phyloP scores from a whole-genome alignment of 2,888 invertebrate genomes.

The Eucera pruinosa region DNA sequence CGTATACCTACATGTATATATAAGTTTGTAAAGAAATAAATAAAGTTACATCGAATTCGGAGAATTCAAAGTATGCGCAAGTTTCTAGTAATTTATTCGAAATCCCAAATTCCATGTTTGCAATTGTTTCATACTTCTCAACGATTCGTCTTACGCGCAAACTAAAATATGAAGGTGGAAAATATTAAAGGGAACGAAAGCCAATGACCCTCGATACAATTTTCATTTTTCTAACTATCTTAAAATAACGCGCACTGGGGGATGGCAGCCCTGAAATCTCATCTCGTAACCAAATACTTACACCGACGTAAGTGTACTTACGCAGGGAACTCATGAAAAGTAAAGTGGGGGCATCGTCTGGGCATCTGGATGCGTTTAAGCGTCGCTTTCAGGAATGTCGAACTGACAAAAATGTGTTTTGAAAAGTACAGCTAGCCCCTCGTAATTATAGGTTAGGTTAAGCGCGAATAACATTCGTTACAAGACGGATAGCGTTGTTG shows the following conservation, averaged over 20 bases:
- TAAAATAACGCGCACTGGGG: background rate
- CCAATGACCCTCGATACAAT: conserved; percentile 8
- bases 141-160: background rate
- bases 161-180: background rate
- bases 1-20: no score
- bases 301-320: no score
- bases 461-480: background rate
- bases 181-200: conserved; percentile 2
- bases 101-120: background rate
- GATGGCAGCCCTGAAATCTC: conserved; percentile 29
- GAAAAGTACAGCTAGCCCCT: background rate
- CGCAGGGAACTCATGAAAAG: background rate
- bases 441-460: conserved; percentile 14
- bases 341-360: conserved; percentile 13
- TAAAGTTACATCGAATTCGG: background rate
- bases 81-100: background rate
- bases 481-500: background rate
- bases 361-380: conserved; percentile 39
- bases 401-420: conserved; percentile 43
- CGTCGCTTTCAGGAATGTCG: conserved; percentile 52
- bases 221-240: conserved; percentile 14
- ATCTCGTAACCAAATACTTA: conserved; percentile 31
- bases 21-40: no score
- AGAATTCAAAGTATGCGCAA: background rate
- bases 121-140: background rate